phyloP scores from a whole-genome alignment of 2,797 vertebrate genomes.

The Forpus xanthops region DNA sequence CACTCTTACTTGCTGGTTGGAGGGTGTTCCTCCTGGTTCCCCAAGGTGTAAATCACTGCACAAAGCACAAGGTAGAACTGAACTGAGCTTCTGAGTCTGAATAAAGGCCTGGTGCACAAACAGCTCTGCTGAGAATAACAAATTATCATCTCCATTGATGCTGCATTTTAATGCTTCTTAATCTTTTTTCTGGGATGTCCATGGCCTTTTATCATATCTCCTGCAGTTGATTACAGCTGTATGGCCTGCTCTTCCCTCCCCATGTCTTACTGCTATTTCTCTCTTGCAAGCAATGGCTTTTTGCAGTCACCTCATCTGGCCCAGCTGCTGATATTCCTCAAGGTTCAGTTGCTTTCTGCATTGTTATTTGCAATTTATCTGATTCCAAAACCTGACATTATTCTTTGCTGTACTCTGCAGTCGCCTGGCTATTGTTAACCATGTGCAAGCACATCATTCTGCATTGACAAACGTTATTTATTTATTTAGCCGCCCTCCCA shows the following conservation, averaged over 20 bases:
- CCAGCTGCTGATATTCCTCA: constrained; percentile 45
- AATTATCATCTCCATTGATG: constrained; percentile 45
- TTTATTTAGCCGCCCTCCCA: constrained; percentile 29
- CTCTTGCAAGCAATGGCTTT: not conserved
- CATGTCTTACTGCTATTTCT: not conserved
- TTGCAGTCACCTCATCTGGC: constrained; percentile 34
- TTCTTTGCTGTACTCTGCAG: constrained; percentile 18
- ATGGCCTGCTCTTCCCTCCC: not conserved
- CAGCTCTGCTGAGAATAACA: constrained; percentile 39
- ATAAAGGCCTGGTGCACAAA: not conserved
- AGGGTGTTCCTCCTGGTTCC: not conserved
- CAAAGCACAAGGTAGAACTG: not conserved
- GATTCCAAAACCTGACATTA: constrained; percentile 72
- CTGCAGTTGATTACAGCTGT: constrained; percentile 19
- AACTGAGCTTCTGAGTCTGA: not conserved
- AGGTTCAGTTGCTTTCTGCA: constrained; percentile 60
- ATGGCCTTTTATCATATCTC: constrained; percentile 33
- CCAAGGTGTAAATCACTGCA: not conserved
- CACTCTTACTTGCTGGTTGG: not conserved
- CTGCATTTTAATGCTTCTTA: constrained; percentile 61
- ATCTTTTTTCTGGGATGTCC: constrained; percentile 35
- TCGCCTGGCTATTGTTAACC: constrained; percentile 55
- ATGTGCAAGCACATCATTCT: constrained; percentile 25
- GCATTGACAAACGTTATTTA: constrained; percentile 50
- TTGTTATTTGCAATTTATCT: constrained; percentile 75